Evolutionary conservation across 2,113 vertebrate genomes (phyloP), one percentile per base, ranked within the genome.

Genomic region (Rhinoptilus africanus): DNA sequence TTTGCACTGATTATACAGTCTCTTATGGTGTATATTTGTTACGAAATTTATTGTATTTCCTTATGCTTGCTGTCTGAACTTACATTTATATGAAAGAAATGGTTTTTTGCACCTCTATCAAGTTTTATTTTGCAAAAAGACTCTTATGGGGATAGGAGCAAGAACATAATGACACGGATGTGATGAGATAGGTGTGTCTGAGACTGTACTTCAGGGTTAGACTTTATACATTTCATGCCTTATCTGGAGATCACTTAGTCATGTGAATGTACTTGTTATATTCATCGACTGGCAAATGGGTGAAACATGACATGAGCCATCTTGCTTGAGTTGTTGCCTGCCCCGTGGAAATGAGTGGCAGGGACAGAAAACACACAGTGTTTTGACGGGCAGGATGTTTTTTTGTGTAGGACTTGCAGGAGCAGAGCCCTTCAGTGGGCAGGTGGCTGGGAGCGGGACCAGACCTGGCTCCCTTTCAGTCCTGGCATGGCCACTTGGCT

Each of bases 81-180:
- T 23, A 8, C 80, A 56, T 67, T 87, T 78, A 30, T 20, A 74
- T 66, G 34, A 17, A 68, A 35, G 62, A 68, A 96, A 64, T 14
- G 37, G 84, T 18, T 51, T 59, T 91, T 81, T 1, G 3, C 16
- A 35, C 91, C 34, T 89, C 26, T 76, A 37, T 28, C 21, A 62
- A 43, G 30, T 63, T 81, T 57, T 72, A 93, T 89, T 92, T 88
- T 83, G 30, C 62, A 64, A 88, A 94, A 95, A 92, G 82, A 19
- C 32, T 51, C 50, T 85, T 92, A 63, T 83, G 56, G 34, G 56
- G 41, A 51, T 0, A 0, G 28, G 17, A 82, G 32, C 26, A 57
- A 92, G 63, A 62, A 20, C 4, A 2, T 10, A 47, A 68, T 78
- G 35, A 22, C 3, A 14, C 14, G 41, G 57, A 28, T 4, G 2